A percentile compares a stretch with the other conserved stretches of the same genome.
Evolutionary conservation across 1,140 invertebrate species (phyloP).

Genomic region (Pseudomyrmex flavicornis): DNA sequence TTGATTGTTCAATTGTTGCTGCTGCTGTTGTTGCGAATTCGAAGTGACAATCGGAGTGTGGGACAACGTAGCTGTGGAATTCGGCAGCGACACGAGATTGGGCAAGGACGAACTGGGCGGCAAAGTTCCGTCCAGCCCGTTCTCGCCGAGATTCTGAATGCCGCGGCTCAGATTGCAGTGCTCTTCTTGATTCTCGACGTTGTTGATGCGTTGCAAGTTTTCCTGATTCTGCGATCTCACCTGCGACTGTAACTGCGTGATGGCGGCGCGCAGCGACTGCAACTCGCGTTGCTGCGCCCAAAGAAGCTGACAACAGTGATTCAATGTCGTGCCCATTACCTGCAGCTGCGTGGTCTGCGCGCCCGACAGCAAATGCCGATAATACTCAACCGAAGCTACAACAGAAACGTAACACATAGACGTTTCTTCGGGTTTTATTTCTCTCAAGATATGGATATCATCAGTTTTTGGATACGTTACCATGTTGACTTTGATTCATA

Average conservation of each 20-base stretch:
- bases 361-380: conserved; percentile 83
- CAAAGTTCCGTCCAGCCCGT: conserved; percentile 73
- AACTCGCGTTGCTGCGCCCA: conserved; percentile 88
- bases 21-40: conserved; percentile 71
- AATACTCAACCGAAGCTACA: conserved; percentile 76
- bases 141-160: conserved; percentile 71
- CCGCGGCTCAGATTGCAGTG: conserved; percentile 77
- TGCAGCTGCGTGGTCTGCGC: conserved; percentile 87
- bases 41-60: conserved; percentile 63
- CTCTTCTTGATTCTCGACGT: conserved; percentile 73
- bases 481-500: conserved; percentile 74
- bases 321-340: conserved; percentile 87
- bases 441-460: background rate
- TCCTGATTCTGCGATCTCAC: conserved; percentile 71
- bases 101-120: conserved; percentile 80
- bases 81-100: conserved; percentile 79
- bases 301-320: conserved; percentile 88
- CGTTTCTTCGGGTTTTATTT: background rate
- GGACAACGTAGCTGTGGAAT: conserved; percentile 71
- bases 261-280: conserved; percentile 83
- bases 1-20: conserved; percentile 91
- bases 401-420: conserved; percentile 35
- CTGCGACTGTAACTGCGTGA: conserved; percentile 79
- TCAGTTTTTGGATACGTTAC: conserved; percentile 66
- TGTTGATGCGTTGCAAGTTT: conserved; percentile 50